Evolutionary conservation across 2,888 invertebrate species (phyloP).

Genomic region (Helicoverpa assulta): DNA sequence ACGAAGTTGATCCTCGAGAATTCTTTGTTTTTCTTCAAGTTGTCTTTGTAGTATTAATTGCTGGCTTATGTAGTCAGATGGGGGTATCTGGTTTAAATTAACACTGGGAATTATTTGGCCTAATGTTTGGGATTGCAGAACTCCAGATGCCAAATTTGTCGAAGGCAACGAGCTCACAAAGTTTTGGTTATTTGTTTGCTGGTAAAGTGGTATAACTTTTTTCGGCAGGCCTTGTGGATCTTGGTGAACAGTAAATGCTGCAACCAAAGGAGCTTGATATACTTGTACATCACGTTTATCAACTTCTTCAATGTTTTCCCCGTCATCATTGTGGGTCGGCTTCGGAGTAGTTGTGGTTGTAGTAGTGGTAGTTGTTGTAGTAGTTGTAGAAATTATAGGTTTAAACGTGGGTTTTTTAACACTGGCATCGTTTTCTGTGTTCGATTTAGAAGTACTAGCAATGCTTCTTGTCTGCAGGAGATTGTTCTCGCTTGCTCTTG

Average conservation of each 20-base stretch:
- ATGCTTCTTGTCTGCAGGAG: slow-evolving; percentile 84
- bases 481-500: slow-evolving; percentile 78
- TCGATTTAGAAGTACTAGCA: slow-evolving; percentile 71
- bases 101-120: slow-evolving; percentile 60
- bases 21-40: slow-evolving; percentile 92
- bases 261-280: slow-evolving; percentile 94
- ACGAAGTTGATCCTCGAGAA: slow-evolving; percentile 93
- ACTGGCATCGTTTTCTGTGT: slow-evolving; percentile 66
- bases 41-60: slow-evolving; percentile 84
- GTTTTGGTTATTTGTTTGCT: slow-evolving; percentile 78
- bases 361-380: slow-evolving; percentile 86
- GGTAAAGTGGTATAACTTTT: slow-evolving; percentile 93
- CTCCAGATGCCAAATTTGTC: slow-evolving; percentile 64
- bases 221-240: slow-evolving; percentile 94
- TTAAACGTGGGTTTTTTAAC: slow-evolving; percentile 69
- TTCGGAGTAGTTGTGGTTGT: slow-evolving; percentile 91
- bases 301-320: slow-evolving; percentile 92
- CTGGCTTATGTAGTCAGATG: slow-evolving; percentile 78
- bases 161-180: slow-evolving; percentile 62
- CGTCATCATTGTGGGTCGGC: slow-evolving; percentile 92
- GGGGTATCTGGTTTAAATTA: slow-evolving; percentile 66
- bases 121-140: slow-evolving; percentile 65
- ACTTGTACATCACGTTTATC: slow-evolving; percentile 94
- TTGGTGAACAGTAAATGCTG: slow-evolving; percentile 96
- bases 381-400: slow-evolving; percentile 64